These are phyloP conservation scores for Pocillopora damicornis DNA, from an alignment of 64 coral and sea anemone species.

Conservation along the genomic window DNA sequence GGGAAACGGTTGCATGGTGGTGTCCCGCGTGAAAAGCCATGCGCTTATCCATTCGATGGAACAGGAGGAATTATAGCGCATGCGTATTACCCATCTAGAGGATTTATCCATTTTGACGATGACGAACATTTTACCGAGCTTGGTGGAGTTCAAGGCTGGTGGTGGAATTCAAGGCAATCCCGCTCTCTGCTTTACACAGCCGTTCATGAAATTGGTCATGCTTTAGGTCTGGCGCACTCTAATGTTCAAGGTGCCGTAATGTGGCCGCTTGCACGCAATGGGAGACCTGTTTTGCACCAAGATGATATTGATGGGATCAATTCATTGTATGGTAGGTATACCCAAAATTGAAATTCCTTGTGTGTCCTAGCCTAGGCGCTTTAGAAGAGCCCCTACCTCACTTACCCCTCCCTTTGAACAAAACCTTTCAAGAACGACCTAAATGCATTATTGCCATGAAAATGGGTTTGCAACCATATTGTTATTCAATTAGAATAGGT, in stretches of 20 bases:
- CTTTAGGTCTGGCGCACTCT: slow-evolving; percentile 29
- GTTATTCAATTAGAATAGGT: too few relatives aligned
- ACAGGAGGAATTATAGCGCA: slow-evolving; percentile 41
- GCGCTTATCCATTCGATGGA: slow-evolving; percentile 43
- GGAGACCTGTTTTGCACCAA: not conserved
- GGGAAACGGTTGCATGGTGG: slow-evolving; percentile 33
- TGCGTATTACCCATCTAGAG: slow-evolving; percentile 54
- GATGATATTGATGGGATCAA: slow-evolving; percentile 57
- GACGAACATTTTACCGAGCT: slow-evolving; percentile 18
- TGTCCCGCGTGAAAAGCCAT: slow-evolving; percentile 35
- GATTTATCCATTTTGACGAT: slow-evolving; percentile 53
- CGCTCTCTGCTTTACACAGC: not conserved
- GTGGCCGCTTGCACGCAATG: not conserved
- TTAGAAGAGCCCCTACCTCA: too few relatives aligned
- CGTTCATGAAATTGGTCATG: slow-evolving; percentile 56
- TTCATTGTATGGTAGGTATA: slow-evolving; percentile 42
- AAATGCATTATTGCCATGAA: too few relatives aligned
- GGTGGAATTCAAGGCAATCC: not conserved
- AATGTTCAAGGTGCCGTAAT: slow-evolving; percentile 24
- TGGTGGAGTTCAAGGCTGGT: not conserved
- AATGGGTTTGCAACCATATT: too few relatives aligned
- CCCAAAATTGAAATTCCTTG: too few relatives aligned
- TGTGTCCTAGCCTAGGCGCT: too few relatives aligned
- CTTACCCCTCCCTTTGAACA: too few relatives aligned
- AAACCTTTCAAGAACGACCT: too few relatives aligned